Evolutionary conservation across 2,797 vertebrate genomes (phyloP), one percentile per base, ranked within the genome.

Genomic region (Hippocampus kuda): DNA sequence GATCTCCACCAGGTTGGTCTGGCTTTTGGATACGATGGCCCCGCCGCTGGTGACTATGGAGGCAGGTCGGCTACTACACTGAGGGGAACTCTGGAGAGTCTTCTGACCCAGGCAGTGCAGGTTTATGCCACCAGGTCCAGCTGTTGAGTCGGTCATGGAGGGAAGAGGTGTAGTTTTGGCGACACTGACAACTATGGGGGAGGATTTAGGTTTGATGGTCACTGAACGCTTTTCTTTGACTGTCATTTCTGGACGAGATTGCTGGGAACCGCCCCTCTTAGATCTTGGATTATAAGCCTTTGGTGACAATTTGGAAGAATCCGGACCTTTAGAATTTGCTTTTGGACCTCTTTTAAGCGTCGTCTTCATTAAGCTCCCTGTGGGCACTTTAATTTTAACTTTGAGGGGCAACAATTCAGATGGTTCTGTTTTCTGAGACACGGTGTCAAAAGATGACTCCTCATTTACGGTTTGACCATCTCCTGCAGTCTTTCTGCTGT

Each of bases 1-100:
- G 61, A 94, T 93, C 56, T 98, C 96, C 51, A 98, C 96, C 63
- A 99, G 85, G 85, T 93, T 96, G 75, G 96, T 96, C 79, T 98
- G 97, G 69, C 90, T 95, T 75, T 94, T 91, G 5, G 95, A 97
- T 67, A 98, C 95, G 77, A 95, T 93, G 0, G 94, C 93, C 51
- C 95, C 93, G 0, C 91, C 87, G 0, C 86, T 90, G 15, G 93
- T 81, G 0, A 94, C 86, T 0, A 93, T 91, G 0, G 93, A 89
- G 0, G 92, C 89, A 0, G 94, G 94, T 72, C 90, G 92, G 51
- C 66, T 56, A 38, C 13, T 65, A 8, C 20, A 12, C 49, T 54
- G 49, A n/a, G 48, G 66, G 5, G 66, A 49, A 54, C 53, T 56
- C 66, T 42, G 66, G 1, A 92, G 80, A 4, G 90, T 80, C 70